Conservation (phyloP, 2,113 vertebrate genomes). For the Chloebia gouldiae region DNA sequence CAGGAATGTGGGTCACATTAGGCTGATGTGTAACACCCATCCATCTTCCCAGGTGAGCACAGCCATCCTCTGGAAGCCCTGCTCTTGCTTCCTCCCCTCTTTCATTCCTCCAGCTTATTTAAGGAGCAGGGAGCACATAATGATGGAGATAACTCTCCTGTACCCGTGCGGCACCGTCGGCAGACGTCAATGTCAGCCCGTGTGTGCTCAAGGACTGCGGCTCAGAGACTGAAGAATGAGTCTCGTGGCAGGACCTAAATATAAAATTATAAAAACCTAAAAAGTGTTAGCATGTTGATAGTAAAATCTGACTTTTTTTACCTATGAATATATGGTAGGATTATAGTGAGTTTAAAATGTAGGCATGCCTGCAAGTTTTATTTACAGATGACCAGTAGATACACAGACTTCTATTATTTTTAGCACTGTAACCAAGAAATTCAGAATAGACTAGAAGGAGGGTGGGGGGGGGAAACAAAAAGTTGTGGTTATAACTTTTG, state of each 20-base stretch:
- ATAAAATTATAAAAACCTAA: not conserved
- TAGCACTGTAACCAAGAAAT: not conserved
- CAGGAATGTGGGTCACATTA: not conserved
- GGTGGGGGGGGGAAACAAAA: not conserved
- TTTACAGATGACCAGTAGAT: not conserved
- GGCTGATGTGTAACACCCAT: not conserved
- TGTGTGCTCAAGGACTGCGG: not conserved
- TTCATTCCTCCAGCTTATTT: not conserved
- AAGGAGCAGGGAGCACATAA: not conserved
- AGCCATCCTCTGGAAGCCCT: not conserved
- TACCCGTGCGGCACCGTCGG: not conserved
- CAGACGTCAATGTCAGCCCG: not conserved
- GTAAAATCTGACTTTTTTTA: not conserved
- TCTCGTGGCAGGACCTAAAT: not conserved
- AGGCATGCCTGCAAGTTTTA: not conserved
- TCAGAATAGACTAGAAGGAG: not conserved
- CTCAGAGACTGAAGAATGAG: not conserved
- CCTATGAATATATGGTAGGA: not conserved
- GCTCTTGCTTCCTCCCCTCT: not conserved
- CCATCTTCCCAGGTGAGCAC: not conserved
- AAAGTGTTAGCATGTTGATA: not conserved
- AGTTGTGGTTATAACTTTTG: not conserved
- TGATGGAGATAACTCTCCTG: not conserved
- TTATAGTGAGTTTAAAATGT: not conserved
- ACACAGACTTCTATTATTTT: constrained; percentile 2